Conservation (phyloP, 2,113 vertebrate genomes). For the Grammomys dolichurus region DNA sequence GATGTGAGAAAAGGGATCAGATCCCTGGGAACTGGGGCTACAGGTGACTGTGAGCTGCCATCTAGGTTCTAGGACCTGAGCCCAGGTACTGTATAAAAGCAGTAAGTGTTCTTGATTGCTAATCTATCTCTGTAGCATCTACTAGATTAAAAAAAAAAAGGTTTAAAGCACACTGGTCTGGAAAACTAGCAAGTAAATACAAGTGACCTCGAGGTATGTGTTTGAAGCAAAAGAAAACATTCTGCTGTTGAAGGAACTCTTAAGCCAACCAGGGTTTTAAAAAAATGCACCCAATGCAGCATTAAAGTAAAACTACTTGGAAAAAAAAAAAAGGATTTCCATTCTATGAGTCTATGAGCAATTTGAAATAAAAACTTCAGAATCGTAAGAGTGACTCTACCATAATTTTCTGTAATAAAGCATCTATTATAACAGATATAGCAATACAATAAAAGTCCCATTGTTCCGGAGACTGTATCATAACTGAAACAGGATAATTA, state of each 20-base stretch:
- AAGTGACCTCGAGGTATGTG: not conserved
- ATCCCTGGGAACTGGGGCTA: not conserved
- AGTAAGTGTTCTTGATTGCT: not conserved
- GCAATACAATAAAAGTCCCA: conserved; percentile 75
- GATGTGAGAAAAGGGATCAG: not conserved
- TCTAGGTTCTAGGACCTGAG: too few species aligned
- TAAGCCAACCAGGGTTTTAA: not conserved
- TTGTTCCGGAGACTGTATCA: conserved; percentile 79
- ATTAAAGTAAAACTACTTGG: conserved; percentile 58
- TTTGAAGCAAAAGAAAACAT: conserved; percentile 11
- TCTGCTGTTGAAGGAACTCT: not conserved
- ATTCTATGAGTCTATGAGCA: conserved; percentile 56
- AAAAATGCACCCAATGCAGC: not conserved
- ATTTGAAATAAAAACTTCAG: conserved; percentile 78
- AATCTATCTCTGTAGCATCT: not conserved
- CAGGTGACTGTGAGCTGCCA: not conserved
- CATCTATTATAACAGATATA: conserved; percentile 76
- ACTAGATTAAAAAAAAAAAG: not conserved
- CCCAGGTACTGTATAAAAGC: not conserved
- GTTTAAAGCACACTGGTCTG: not conserved
- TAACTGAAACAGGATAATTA: conserved; percentile 78
- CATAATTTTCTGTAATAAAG: conserved; percentile 81
- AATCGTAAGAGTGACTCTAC: conserved; percentile 70
- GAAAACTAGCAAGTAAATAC: not conserved
- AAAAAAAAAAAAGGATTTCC: conserved; percentile 47